Evolutionary conservation across 2,888 invertebrate species (phyloP).

Genomic region (Syritta pipiens): DNA sequence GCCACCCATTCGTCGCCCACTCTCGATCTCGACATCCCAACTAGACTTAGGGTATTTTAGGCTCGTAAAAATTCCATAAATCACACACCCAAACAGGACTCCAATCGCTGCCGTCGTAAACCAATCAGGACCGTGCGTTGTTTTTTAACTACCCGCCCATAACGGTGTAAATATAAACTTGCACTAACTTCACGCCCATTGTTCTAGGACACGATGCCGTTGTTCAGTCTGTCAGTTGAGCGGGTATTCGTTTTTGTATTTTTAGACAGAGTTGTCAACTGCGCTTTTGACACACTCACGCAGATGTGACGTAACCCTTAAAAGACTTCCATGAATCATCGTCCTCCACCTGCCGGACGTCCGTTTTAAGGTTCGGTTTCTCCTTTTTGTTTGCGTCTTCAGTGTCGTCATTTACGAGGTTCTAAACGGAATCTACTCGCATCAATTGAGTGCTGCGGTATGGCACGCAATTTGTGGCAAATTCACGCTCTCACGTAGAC

Average conservation of each 20-base stretch:
- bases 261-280: no score
- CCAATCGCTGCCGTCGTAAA: neutral
- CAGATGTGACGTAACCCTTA: no score
- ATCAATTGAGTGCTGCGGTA: slow-evolving; percentile 1
- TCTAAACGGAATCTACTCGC: slow-evolving; percentile 11
- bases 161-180: slow-evolving; percentile 28
- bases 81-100: neutral
- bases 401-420: slow-evolving; percentile 1
- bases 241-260: no score
- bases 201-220: no score
- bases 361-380: neutral
- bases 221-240: no score
- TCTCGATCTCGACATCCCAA: neutral
- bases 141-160: slow-evolving; percentile 15
- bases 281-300: no score
- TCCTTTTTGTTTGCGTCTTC: no score
- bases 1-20: neutral
- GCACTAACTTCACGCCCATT: slow-evolving; percentile 15
- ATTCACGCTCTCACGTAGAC: neutral
- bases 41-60: no score
- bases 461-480: slow-evolving; percentile 27
- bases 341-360: no score
- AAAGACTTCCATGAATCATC: no score
- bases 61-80: slow-evolving; percentile 14
- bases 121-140: slow-evolving; percentile 18